A percentile compares a stretch with the other conserved stretches of the same genome.
Evolutionary conservation across 2,113 vertebrate species (phyloP).

Genomic region (zebrafish (Danio rerio)): GRCz12tu NC_133177.1:33684501-33685000

Average conservation of each 20-base stretch:
- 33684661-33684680: slow-evolving; percentile 67
- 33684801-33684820: background rate
- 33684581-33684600: slow-evolving; percentile 64
- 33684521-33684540: slow-evolving; percentile 54
- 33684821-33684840: slow-evolving; percentile 53
- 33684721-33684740: slow-evolving; percentile 55
- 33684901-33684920: slow-evolving; percentile 64
- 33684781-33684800: background rate
- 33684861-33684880: slow-evolving; percentile 60
- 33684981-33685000: background rate
- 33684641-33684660: slow-evolving; percentile 63
- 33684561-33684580: slow-evolving; percentile 65
- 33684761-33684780: no score
- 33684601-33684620: slow-evolving; percentile 49
- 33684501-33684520: background rate
- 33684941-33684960: background rate
- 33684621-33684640: slow-evolving; percentile 57
- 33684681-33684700: slow-evolving; percentile 60
- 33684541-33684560: slow-evolving; percentile 62
- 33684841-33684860: slow-evolving; percentile 50
- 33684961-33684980: background rate
- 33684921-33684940: slow-evolving; percentile 61
- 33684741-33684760: background rate
- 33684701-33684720: slow-evolving; percentile 58
- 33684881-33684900: slow-evolving; percentile 64